These are phyloP conservation scores for Teleogryllus oceanicus DNA, from an alignment of 2,888 invertebrate species.

Conservation along the genomic window DNA sequence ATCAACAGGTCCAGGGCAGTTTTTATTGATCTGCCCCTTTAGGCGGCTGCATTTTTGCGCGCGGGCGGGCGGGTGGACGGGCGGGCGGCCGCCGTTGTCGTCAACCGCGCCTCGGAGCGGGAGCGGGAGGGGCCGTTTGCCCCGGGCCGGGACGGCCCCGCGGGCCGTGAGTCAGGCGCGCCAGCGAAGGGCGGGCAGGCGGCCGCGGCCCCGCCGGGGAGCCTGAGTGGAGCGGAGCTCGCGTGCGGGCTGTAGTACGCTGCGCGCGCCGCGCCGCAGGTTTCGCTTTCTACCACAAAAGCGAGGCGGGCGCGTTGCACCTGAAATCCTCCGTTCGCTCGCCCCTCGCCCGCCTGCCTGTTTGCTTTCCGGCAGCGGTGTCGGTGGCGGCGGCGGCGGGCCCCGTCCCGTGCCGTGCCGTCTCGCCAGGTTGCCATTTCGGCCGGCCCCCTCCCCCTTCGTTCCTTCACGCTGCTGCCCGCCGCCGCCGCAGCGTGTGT, in stretches of 20 bases:
- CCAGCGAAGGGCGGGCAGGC: too few relatives aligned
- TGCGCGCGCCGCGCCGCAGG: background rate
- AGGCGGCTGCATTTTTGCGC: slow-evolving; percentile 7
- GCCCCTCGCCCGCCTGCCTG: background rate
- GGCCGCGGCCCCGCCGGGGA: too few relatives aligned
- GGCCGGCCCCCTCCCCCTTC: background rate
- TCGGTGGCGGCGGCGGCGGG: background rate
- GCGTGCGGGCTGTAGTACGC: too few relatives aligned
- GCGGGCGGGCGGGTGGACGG: slow-evolving; percentile 3
- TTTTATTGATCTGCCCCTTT: slow-evolving; percentile 7
- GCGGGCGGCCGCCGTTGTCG: background rate
- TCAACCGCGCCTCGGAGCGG: background rate
- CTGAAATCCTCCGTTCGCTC: background rate
- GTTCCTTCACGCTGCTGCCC: background rate
- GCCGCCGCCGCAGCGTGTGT: background rate
- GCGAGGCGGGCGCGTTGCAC: background rate
- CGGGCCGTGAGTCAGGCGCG: too few relatives aligned
- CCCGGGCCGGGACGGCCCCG: too few relatives aligned
- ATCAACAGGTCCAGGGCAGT: slow-evolving; percentile 4
- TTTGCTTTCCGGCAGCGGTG: background rate
- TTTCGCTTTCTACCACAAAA: slow-evolving; percentile 3
- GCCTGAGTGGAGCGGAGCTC: too few relatives aligned
- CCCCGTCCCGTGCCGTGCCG: too few relatives aligned
- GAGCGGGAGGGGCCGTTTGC: too few relatives aligned
- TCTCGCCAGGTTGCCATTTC: slow-evolving; percentile 7